Percentiles rank a stretch among this genome's conserved stretches.
Conservation (phyloP, 2,888 invertebrate species). For the Oscheius sp. region DNA sequence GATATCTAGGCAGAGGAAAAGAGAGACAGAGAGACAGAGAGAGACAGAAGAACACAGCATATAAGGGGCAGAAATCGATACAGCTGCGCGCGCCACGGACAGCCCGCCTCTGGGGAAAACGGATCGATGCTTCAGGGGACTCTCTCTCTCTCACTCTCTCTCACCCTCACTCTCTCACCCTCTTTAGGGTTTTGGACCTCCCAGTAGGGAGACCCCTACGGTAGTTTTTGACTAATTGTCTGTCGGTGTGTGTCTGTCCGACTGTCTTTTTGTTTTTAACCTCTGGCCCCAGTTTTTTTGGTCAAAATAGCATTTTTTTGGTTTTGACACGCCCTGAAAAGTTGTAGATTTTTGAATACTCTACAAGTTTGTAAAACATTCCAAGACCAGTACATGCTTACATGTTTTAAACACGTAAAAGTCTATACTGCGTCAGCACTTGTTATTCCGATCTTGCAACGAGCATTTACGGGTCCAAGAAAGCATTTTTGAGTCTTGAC, state of each 20-base stretch:
- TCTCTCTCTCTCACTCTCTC: neutral
- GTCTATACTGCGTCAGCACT: neutral
- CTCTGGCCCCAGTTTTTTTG: too few relatives aligned
- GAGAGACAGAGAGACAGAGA: neutral
- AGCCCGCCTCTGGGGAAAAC: constrained; percentile 2
- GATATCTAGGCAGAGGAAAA: neutral
- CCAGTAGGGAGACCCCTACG: neutral
- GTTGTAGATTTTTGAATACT: too few relatives aligned
- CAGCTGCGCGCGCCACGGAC: constrained; percentile 22
- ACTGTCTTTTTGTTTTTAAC: too few relatives aligned
- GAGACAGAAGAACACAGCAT: constrained; percentile 27
- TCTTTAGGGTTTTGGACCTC: neutral
- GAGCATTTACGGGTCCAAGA: too few relatives aligned
- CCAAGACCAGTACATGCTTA: too few relatives aligned
- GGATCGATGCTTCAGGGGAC: constrained; percentile 2
- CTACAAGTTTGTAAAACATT: too few relatives aligned
- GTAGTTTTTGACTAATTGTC: too few relatives aligned
- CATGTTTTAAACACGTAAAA: too few relatives aligned
- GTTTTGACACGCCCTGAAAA: too few relatives aligned
- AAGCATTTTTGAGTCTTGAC: too few relatives aligned
- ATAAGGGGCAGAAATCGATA: constrained; percentile 38
- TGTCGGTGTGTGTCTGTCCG: too few relatives aligned
- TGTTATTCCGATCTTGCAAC: neutral
- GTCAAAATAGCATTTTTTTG: too few relatives aligned
- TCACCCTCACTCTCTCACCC: neutral